phyloP scores from a whole-genome alignment of 1,140 invertebrate genomes.

The Rhyzopertha dominica region DNA sequence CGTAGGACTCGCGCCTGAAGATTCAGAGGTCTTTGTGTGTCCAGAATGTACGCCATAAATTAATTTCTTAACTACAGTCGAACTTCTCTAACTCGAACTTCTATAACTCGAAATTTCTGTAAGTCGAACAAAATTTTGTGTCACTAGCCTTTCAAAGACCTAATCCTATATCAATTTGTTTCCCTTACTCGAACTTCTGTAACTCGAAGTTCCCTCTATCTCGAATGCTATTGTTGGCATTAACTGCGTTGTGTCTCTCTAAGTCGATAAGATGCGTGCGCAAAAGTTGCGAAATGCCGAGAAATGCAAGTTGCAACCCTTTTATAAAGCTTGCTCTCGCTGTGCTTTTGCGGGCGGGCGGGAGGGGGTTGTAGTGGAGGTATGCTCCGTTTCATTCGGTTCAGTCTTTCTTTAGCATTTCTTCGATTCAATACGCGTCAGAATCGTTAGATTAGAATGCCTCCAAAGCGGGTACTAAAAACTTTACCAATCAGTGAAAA shows the following conservation, averaged over 20 bases:
- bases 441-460: constrained; percentile 10
- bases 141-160: background rate
- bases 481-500: constrained; percentile 23
- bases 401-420: background rate
- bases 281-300: background rate
- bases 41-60: no score
- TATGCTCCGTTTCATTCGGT: background rate
- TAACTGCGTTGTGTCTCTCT: background rate
- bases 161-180: background rate
- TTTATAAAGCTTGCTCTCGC: constrained; percentile 1
- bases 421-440: background rate
- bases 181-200: constrained; percentile 14
- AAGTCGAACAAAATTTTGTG: constrained; percentile 6
- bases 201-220: constrained; percentile 11
- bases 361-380: background rate
- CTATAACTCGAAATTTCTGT: constrained; percentile 2
- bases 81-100: no score
- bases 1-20: no score
- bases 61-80: no score
- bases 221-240: no score
- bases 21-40: no score
- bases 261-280: constrained; percentile 1
- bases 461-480: constrained; percentile 22
- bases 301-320: background rate
- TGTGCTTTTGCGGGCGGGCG: background rate